Conservation (phyloP, 2,113 vertebrate species). For the Apodemus sylvaticus region DNA sequence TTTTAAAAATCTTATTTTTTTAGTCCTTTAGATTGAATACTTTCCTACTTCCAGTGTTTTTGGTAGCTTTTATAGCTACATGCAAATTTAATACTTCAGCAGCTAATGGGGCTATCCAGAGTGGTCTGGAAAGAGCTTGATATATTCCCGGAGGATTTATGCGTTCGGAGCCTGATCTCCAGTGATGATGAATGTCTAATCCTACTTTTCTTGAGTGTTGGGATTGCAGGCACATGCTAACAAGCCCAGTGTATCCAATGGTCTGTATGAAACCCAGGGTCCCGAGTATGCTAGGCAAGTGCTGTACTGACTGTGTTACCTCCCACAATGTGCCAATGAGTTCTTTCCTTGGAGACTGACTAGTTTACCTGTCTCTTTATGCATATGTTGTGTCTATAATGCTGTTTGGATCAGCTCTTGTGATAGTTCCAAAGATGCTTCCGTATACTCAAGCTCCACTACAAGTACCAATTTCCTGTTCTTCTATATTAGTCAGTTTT, state of each 20-base stretch:
- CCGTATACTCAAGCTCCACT: neutral
- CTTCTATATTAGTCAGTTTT: neutral
- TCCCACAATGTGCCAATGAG: too few species aligned
- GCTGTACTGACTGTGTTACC: too few species aligned
- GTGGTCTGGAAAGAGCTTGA: neutral
- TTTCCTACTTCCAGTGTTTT: neutral
- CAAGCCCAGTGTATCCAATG: too few species aligned
- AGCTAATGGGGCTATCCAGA: neutral
- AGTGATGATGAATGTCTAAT: neutral
- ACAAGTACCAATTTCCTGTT: neutral
- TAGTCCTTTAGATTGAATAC: neutral
- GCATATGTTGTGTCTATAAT: neutral
- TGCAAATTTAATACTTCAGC: neutral
- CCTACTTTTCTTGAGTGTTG: too few species aligned
- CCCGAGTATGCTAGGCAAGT: too few species aligned
- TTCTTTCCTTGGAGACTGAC: neutral
- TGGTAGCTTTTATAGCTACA: neutral
- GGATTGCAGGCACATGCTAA: too few species aligned
- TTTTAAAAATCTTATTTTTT: neutral
- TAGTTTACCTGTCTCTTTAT: neutral
- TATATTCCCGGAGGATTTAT: neutral
- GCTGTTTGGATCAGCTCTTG: neutral
- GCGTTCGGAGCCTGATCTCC: neutral
- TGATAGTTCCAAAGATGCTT: neutral
- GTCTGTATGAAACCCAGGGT: too few species aligned